Evolutionary conservation across 1,140 invertebrate species (phyloP), one percentile per base, ranked within the genome.

Genomic region (Drosophila pruinosa): DNA sequence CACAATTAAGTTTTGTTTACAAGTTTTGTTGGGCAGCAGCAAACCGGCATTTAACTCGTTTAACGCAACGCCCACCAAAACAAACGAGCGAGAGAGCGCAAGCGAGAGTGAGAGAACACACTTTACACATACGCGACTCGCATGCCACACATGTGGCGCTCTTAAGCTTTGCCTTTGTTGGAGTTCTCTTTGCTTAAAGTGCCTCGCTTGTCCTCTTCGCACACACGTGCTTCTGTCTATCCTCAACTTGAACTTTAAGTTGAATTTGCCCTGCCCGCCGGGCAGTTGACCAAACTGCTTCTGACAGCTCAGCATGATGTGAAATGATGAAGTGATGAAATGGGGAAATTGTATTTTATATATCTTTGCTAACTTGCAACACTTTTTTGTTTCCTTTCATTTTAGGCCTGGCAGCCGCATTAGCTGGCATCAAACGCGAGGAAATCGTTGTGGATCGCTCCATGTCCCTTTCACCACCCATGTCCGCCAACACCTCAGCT

Each of bases 391-490:
- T 43, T 62, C 38, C 34, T 53, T 69, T 26, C 24, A 14, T 78
- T 91, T 4, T 77, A 93, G 93, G 91, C 90, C 78, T 93, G 85
- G 72, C 91, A 86, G 73, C 85, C 89, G 58, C 78, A 75, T 57
- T 93, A 90, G 61, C 92, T 82, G 47, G 88, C 89, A 47, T 77
- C 85, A 75, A 92, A 79, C 75, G 92, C 72, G 78, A 92, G 75
- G 89, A 91, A n/a, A 63, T 88, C 39, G 64, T 63, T 31, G 81
- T 86, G 45, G 86, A 92, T 89, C 90, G 90, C 75, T 67, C 85
- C 52, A 78, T 90, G 61, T 90, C 90, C 2, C 62, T 91, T 26
- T 91, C 90, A 38, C 89, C 90, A 8, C 90, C 89, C 26, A 90
- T 90, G 83, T 90, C 90, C 12, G 86, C 82, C 15, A 91, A 90